Evolutionary conservation across 2,797 vertebrate species (phyloP).

Genomic region (Synaphobranchus kaupii): DNA sequence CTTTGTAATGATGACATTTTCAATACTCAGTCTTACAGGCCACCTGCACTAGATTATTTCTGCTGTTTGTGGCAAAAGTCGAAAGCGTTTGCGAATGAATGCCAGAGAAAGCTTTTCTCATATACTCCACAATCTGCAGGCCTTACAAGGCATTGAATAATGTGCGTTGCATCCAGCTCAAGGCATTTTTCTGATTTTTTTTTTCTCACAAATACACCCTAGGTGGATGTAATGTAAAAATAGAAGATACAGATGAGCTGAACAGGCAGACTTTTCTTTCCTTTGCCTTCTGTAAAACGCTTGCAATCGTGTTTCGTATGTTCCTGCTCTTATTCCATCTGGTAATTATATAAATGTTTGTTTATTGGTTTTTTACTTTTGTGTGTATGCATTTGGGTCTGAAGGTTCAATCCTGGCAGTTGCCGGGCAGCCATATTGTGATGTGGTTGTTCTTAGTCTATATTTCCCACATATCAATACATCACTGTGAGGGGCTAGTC

Average conservation of each 20-base stretch:
- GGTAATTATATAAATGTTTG: not conserved
- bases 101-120: not conserved
- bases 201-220: not conserved
- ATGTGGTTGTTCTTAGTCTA: not conserved
- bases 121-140: not conserved
- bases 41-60: not conserved
- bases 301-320: not conserved
- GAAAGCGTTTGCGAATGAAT: not conserved
- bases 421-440: not conserved
- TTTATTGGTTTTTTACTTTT: not conserved
- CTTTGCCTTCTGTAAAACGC: not conserved
- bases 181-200: not conserved
- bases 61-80: not conserved
- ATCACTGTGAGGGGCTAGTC: not conserved
- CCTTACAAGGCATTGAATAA: not conserved
- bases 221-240: not conserved
- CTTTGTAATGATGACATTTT: not conserved
- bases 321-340: not conserved
- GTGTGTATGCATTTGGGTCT: not conserved
- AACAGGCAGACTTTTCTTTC: not conserved
- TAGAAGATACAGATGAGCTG: not conserved
- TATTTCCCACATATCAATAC: conserved; percentile 9
- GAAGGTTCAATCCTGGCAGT: not conserved
- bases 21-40: not conserved
- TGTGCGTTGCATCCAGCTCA: not conserved